Conservation (phyloP, 2,888 invertebrate genomes). For the Cartodere bifasciata region DNA sequence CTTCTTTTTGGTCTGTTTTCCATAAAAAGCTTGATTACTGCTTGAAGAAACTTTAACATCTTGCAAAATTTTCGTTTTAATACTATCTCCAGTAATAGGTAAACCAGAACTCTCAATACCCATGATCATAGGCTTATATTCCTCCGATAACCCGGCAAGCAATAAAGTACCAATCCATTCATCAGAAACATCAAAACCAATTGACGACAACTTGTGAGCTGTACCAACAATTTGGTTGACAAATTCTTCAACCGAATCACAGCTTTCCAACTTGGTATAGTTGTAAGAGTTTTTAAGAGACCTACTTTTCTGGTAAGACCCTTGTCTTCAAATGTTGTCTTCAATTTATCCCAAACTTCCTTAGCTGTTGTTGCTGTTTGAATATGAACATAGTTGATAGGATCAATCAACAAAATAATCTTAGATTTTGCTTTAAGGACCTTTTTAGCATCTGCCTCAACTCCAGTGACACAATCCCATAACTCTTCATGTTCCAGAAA, state of each 20-base stretch:
- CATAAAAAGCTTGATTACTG: too few relatives aligned
- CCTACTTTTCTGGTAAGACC: conserved; percentile 17
- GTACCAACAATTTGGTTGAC: conserved; percentile 22
- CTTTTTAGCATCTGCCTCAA: too few relatives aligned
- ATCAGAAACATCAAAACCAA: conserved; percentile 21
- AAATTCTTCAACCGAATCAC: conserved; percentile 19
- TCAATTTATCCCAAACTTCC: conserved; percentile 14
- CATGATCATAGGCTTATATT: conserved; percentile 18
- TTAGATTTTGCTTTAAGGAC: too few relatives aligned
- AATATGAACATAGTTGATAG: too few relatives aligned
- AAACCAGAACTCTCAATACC: conserved; percentile 20
- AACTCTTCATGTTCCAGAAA: too few relatives aligned
- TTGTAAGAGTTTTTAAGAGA: conserved; percentile 12
- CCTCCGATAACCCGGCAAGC: conserved; percentile 19
- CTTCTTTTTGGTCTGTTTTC: too few relatives aligned
- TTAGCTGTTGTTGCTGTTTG: conserved; percentile 11
- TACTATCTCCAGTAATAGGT: conserved; percentile 18
- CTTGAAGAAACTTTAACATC: too few relatives aligned
- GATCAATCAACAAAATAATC: too few relatives aligned
- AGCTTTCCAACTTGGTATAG: conserved; percentile 18
- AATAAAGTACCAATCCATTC: conserved; percentile 22
- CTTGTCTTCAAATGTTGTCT: conserved; percentile 13
- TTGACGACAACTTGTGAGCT: conserved; percentile 17
- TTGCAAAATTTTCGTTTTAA: conserved; percentile 21
- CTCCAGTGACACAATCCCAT: too few relatives aligned